Evolutionary conservation across 2,888 invertebrate species (phyloP).

Genomic region (Camptogramma bilineatum): DNA sequence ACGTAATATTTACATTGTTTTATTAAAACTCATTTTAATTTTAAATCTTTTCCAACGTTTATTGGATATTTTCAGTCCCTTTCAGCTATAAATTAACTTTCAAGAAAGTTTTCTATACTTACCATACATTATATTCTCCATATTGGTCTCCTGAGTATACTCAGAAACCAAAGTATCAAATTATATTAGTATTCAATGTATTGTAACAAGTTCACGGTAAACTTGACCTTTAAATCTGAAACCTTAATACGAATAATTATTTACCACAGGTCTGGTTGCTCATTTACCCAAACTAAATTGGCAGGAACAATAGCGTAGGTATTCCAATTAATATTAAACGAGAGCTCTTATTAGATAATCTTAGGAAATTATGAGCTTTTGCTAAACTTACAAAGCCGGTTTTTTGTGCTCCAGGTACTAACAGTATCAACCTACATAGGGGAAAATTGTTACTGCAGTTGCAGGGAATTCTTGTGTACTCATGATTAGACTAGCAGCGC

Average conservation of each 20-base stretch:
- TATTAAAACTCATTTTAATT: too few species aligned
- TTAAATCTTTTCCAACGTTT: too few species aligned
- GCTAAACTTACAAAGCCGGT: not conserved
- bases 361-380: constrained; percentile 2
- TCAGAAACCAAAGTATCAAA: not conserved
- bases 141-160: not conserved
- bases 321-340: constrained; percentile 24
- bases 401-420: not conserved
- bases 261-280: constrained; percentile 17
- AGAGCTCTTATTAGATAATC: constrained; percentile 14
- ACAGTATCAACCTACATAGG: too few species aligned
- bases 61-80: not conserved
- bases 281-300: constrained; percentile 30
- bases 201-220: constrained; percentile 2
- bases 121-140: not conserved
- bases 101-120: not conserved
- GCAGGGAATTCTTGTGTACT: too few species aligned
- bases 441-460: too few species aligned
- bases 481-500: too few species aligned
- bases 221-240: constrained; percentile 21
- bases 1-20: too few species aligned
- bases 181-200: not conserved
- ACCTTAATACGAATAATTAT: constrained; percentile 12
- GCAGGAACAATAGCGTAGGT: constrained; percentile 18
- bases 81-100: not conserved